Evolutionary conservation across 2,797 vertebrate species (phyloP).

Genomic region (Lates japonicus): DNA sequence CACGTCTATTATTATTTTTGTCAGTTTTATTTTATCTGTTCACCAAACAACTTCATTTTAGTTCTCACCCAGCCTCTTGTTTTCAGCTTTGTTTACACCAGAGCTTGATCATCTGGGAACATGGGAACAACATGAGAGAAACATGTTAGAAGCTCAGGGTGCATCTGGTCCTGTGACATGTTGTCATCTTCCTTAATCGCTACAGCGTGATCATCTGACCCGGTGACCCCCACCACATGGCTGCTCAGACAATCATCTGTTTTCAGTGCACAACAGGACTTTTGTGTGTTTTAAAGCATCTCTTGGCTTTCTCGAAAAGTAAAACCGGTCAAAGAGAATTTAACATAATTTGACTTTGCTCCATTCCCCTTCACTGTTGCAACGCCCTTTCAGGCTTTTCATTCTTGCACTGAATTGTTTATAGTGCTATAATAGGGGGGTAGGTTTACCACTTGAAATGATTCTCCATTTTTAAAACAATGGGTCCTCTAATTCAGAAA

Average conservation of each 20-base stretch:
- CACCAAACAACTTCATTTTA: neutral
- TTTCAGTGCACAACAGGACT: no score
- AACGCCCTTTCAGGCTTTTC: neutral
- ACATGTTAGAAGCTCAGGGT: slow-evolving; percentile 3
- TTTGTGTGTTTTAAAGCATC: neutral
- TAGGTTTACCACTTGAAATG: neutral
- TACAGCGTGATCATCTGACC: slow-evolving; percentile 21
- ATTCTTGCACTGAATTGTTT: neutral
- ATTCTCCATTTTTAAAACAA: neutral
- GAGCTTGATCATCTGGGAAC: slow-evolving; percentile 11
- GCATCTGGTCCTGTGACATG: slow-evolving; percentile 22
- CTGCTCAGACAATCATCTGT: neutral
- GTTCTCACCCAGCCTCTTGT: slow-evolving; percentile 1
- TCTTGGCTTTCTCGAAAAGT: neutral
- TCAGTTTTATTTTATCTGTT: neutral
- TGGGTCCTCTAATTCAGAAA: neutral
- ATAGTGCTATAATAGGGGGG: neutral
- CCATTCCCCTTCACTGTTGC: neutral
- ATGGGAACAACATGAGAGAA: slow-evolving; percentile 14
- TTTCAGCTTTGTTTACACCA: slow-evolving; percentile 15
- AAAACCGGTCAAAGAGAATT: neutral
- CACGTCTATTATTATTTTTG: neutral
- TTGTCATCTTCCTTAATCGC: slow-evolving; percentile 2
- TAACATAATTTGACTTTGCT: neutral
- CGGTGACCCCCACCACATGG: slow-evolving; percentile 7